A percentile compares a stretch with the other conserved stretches of the same genome.
Evolutionary conservation across 2,113 vertebrate genomes (phyloP).

Genomic region (Cercocebus atys): DNA sequence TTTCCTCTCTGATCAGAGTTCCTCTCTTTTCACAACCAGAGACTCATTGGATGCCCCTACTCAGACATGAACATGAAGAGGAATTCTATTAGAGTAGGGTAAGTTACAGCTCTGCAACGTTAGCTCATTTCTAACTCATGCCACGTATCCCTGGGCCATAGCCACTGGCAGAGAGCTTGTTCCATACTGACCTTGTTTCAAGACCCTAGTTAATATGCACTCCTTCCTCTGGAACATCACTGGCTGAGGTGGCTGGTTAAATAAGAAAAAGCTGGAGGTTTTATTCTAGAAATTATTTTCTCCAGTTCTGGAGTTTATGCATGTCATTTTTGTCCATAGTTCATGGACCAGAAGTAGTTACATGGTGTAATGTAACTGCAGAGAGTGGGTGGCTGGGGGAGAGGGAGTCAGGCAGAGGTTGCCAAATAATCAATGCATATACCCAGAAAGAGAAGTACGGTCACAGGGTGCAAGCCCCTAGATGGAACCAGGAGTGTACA

Average conservation of each 20-base stretch:
- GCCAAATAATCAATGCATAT: background rate
- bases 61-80: background rate
- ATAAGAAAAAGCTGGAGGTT: background rate
- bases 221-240: background rate
- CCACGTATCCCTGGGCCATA: accelerated
- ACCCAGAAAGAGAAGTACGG: background rate
- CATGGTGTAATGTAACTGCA: background rate
- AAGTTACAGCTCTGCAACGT: background rate
- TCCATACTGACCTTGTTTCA: background rate
- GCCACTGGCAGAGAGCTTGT: background rate
- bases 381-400: background rate
- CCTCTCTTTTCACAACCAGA: background rate
- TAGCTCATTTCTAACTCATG: background rate
- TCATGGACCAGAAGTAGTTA: background rate
- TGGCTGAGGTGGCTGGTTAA: background rate
- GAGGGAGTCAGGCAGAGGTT: background rate
- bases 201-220: background rate
- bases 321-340: background rate
- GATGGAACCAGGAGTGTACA: background rate
- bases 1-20: background rate
- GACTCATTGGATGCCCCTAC: background rate
- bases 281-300: background rate
- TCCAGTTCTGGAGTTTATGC: background rate
- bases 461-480: background rate
- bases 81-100: background rate